phyloP scores from a whole-genome alignment of 2,888 invertebrate species.

The Drosophila rellima region DNA sequence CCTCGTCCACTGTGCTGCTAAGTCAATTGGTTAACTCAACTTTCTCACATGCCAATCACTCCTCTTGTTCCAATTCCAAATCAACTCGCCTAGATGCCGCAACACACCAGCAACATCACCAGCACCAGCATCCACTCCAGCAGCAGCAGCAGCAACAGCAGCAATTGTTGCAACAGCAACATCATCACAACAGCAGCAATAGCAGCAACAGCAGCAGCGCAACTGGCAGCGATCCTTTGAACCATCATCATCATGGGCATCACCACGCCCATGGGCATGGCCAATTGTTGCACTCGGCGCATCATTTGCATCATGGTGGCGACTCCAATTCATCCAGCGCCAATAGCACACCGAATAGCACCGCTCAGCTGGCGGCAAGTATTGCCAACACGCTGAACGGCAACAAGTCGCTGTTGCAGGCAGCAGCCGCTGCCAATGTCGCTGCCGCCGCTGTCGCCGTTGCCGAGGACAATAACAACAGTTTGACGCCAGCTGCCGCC shows the following conservation, averaged over 20 bases:
- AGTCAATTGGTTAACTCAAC: slow-evolving; percentile 86
- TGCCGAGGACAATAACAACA: slow-evolving; percentile 82
- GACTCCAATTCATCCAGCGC: slow-evolving; percentile 85
- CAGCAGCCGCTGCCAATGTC: slow-evolving; percentile 64
- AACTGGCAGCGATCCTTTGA: slow-evolving; percentile 44
- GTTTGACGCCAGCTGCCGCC: slow-evolving; percentile 69
- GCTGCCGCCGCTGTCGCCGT: slow-evolving; percentile 57
- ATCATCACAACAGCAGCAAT: slow-evolving; percentile 60
- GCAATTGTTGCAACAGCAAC: slow-evolving; percentile 50
- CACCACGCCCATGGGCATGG: slow-evolving; percentile 62
- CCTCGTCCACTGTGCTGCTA: slow-evolving; percentile 87
- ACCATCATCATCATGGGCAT: slow-evolving; percentile 55
- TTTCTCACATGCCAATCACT: slow-evolving; percentile 81
- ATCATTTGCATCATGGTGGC: slow-evolving; percentile 67
- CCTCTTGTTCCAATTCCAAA: slow-evolving; percentile 69
- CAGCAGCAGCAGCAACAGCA: slow-evolving; percentile 48
- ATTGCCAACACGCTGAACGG: slow-evolving; percentile 76
- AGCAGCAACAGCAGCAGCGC: slow-evolving; percentile 58
- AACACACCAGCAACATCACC: slow-evolving; percentile 49
- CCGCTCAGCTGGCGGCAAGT: slow-evolving; percentile 66
- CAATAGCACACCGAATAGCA: slow-evolving; percentile 86
- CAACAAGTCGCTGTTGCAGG: slow-evolving; percentile 63
- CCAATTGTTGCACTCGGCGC: slow-evolving; percentile 59
- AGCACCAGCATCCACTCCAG: slow-evolving; percentile 44
- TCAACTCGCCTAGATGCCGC: slow-evolving; percentile 67